Conservation (phyloP, 2,797 vertebrate species). For the Chaunax sp. region DNA sequence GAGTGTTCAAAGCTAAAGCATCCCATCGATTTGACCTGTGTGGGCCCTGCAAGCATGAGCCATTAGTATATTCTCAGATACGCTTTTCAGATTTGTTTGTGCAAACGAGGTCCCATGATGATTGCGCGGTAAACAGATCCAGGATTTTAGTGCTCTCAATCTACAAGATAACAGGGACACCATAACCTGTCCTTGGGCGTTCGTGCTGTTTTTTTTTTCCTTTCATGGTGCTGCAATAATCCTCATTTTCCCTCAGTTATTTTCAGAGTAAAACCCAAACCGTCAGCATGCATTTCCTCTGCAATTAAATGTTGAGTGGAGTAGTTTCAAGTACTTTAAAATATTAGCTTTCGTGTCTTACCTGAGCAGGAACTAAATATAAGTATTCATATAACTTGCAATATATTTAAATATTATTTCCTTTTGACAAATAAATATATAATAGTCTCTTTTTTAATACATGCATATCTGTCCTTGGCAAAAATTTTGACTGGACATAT, state of each 20-base stretch:
- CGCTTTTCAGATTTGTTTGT: constrained; percentile 74
- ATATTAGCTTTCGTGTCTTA: constrained; percentile 39
- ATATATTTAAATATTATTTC: constrained; percentile 8
- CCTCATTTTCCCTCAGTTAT: constrained; percentile 39
- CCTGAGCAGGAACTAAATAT: constrained; percentile 37
- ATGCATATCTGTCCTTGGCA: too few relatives aligned
- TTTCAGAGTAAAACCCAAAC: constrained; percentile 37
- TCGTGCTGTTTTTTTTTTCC: constrained; percentile 18
- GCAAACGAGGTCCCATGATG: constrained; percentile 78
- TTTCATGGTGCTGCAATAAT: constrained; percentile 26
- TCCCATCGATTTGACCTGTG: constrained; percentile 84
- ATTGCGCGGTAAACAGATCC: constrained; percentile 66
- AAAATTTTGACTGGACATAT: too few relatives aligned
- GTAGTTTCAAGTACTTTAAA: too few relatives aligned
- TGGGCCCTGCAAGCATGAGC: constrained; percentile 79
- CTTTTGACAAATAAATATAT: constrained; percentile 1
- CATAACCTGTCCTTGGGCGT: constrained; percentile 78
- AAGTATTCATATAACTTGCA: constrained; percentile 23
- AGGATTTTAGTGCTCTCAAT: constrained; percentile 65
- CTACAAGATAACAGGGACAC: constrained; percentile 58
- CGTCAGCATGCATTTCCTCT: constrained; percentile 9
- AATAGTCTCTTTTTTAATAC: too few relatives aligned
- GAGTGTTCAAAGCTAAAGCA: constrained; percentile 74
- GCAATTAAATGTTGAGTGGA: constrained; percentile 28
- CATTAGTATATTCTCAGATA: constrained; percentile 79